These are phyloP conservation scores for Tarsius wallacei DNA, from an alignment of 2,797 vertebrate genomes.

Conservation along the genomic window DNA sequence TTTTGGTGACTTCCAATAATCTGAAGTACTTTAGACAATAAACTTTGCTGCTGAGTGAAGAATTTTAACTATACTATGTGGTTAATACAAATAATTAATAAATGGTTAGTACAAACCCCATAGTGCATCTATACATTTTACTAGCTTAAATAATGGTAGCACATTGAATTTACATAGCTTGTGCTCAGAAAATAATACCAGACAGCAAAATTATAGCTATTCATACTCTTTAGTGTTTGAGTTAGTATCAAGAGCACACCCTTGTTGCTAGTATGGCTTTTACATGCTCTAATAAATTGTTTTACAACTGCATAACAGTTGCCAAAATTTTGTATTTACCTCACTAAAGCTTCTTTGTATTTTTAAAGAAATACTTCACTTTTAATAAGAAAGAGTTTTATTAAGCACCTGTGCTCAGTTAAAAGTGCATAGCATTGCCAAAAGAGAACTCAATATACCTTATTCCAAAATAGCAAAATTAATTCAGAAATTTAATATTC, in stretches of 20 bases:
- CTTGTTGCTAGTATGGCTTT: constrained; percentile 23
- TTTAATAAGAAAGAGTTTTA: constrained; percentile 49
- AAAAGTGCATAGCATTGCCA: neutral
- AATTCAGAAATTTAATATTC: constrained; percentile 47
- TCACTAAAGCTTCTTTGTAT: neutral
- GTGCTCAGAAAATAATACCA: constrained; percentile 48
- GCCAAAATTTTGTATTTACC: constrained; percentile 56
- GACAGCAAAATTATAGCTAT: constrained; percentile 65
- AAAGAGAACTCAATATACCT: constrained; percentile 5
- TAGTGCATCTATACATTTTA: neutral
- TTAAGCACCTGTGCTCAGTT: constrained; percentile 42
- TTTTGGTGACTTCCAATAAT: neutral
- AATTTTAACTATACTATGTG: neutral
- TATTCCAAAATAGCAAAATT: constrained; percentile 63
- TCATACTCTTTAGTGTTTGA: constrained; percentile 56
- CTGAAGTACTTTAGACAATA: constrained; percentile 24
- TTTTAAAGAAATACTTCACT: constrained; percentile 45
- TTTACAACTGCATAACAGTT: constrained; percentile 52
- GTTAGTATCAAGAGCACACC: constrained; percentile 18
- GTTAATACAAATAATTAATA: constrained; percentile 12
- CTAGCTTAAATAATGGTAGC: neutral
- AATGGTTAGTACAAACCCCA: neutral
- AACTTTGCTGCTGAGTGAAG: constrained; percentile 25
- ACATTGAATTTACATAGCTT: constrained; percentile 11
- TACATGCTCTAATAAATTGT: constrained; percentile 44